Evolutionary conservation across 1,140 invertebrate genomes (phyloP).

Genomic region (Leptopilina clavipes): DNA sequence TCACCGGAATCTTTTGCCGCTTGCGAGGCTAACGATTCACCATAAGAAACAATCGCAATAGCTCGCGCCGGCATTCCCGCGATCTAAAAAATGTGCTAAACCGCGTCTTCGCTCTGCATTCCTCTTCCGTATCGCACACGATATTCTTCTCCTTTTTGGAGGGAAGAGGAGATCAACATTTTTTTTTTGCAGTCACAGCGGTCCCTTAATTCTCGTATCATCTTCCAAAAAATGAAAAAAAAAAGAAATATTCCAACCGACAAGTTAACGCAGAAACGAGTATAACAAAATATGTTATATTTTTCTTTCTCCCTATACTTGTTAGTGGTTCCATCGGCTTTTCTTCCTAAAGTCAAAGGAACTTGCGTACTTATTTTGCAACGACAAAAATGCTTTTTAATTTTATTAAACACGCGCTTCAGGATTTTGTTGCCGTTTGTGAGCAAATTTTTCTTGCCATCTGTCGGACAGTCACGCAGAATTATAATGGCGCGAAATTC

Average conservation of each 20-base stretch:
- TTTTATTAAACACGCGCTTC: no score
- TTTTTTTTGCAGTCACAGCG: neutral
- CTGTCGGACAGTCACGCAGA: no score
- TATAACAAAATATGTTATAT: neutral
- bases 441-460: no score
- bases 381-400: no score
- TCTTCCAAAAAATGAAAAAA: neutral
- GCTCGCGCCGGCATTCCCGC: constrained; percentile 55
- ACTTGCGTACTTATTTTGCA: no score
- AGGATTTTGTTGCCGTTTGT: no score
- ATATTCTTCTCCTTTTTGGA: neutral
- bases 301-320: neutral
- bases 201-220: constrained; percentile 32
- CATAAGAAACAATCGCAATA: constrained; percentile 53
- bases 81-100: constrained; percentile 59
- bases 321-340: neutral
- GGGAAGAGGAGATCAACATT: neutral
- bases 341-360: neutral
- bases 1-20: constrained; percentile 51
- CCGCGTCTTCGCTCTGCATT: constrained; percentile 47
- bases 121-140: constrained; percentile 37
- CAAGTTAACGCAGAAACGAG: neutral
- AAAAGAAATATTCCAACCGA: constrained; percentile 22
- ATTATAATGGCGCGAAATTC: no score
- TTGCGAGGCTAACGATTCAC: constrained; percentile 50